A percentile compares a stretch with the other conserved stretches of the same genome.
phyloP scores from a whole-genome alignment of 2,797 vertebrate species.

The Darevskia nairensis region DNA sequence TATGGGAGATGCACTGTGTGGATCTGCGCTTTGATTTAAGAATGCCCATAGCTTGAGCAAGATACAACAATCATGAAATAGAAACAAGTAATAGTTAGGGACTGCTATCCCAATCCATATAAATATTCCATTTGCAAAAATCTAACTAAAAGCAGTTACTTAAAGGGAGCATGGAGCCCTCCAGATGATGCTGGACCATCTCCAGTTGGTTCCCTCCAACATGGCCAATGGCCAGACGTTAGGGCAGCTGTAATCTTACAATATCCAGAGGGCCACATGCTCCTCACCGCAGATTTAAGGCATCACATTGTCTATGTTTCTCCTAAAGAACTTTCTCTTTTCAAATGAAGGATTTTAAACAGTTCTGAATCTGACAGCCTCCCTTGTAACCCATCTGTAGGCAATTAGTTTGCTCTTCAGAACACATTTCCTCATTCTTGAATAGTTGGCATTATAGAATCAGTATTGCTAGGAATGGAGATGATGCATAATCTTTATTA shows the following conservation, averaged over 20 bases:
- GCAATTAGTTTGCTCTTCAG: neutral
- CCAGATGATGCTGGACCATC: too few relatives aligned
- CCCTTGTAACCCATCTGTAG: neutral
- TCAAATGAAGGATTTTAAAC: neutral
- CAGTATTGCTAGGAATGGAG: accelerated
- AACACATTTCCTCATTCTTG: neutral
- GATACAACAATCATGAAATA: neutral
- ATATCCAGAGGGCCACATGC: too few relatives aligned
- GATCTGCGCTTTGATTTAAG: neutral
- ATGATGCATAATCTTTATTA: neutral
- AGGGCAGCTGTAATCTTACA: too few relatives aligned
- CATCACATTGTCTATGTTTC: neutral
- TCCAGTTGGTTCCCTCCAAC: too few relatives aligned
- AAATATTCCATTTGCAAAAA: neutral
- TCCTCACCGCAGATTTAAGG: too few relatives aligned
- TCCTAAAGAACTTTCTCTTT: constrained; percentile 6
- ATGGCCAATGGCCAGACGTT: too few relatives aligned
- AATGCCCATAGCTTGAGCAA: neutral
- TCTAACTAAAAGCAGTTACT: neutral
- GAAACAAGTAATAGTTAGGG: neutral
- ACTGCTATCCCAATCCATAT: neutral
- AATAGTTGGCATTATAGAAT: neutral
- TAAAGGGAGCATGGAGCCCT: neutral
- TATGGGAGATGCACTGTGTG: too few relatives aligned
- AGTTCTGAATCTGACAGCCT: constrained; percentile 3